Evolutionary conservation across 2,888 invertebrate genomes (phyloP), one percentile per base, ranked within the genome.

Genomic region (Lithophane leautieri): DNA sequence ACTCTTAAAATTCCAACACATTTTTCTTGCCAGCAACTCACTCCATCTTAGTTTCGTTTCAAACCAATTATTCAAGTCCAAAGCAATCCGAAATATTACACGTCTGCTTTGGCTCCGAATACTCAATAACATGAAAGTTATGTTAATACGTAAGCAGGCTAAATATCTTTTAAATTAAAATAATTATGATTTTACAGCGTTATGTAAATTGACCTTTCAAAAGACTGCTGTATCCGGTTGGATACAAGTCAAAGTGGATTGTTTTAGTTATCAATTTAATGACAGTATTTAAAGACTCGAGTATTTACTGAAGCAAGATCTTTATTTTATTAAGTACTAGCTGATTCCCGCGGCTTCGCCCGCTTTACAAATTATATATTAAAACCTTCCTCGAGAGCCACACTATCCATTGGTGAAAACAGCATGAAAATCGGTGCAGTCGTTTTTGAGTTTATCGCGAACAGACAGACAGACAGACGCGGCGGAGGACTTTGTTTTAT

Each of bases 1-100:
- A 34, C 25, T 60, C 42, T 82, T 72, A 60, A 82, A 75, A 82
- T 72, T 75, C 71, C 44, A 56, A 44, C 69, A 78, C 62, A 70
- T 67, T 50, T 78, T 61, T 82, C 65, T 75, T 75, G 22, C 69
- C 40, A 72, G 66, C 65, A 62, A 70, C 34, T 65, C 71, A 52
- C n/a, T 82, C 72, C 66, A 70, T 82, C 81, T 76, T 81, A 65
- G 74, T 78, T 70, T 75, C 74, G 58, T 71, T 78, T 78, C 54
- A 16, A 82, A 34, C 74, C 66, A 78, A 75, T 75, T 78, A 82
- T 78, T 82, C 62, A 75, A 75, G 54, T 72, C 19, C 8, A 73
- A 75, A 82, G 71, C 69, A 56, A 44, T 67, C 14, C 54, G 62
- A 78, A 74, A 66, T 72, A 82, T 82, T 62, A 66, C 44, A 60